Evolutionary conservation across 2,888 invertebrate genomes (phyloP).

Genomic region (Agrochola lota): DNA sequence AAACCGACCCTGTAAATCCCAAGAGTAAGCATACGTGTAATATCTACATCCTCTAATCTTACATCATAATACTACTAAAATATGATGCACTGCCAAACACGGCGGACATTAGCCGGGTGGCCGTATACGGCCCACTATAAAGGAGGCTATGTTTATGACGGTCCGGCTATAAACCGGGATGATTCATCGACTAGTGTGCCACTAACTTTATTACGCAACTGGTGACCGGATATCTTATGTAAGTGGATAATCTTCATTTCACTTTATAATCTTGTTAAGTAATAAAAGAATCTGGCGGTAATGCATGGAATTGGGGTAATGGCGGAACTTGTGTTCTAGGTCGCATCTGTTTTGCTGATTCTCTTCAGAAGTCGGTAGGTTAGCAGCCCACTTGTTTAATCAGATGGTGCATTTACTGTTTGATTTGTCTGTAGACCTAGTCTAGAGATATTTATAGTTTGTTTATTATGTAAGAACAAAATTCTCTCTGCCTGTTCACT

Average conservation of each 20-base stretch:
- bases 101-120: constrained; percentile 44
- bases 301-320: constrained; percentile 43
- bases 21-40: constrained; percentile 51
- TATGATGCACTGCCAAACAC: constrained; percentile 61
- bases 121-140: constrained; percentile 61
- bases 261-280: constrained; percentile 59
- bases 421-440: neutral
- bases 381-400: constrained; percentile 10
- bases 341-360: constrained; percentile 20
- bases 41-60: constrained; percentile 47
- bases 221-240: constrained; percentile 62
- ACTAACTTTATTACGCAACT: constrained; percentile 63
- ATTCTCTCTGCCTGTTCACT: neutral
- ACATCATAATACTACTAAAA: constrained; percentile 58
- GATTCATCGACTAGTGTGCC: constrained; percentile 64
- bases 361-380: neutral
- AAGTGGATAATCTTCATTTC: constrained; percentile 64
- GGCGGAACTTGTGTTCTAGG: constrained; percentile 15
- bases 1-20: constrained; percentile 18
- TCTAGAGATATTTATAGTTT: neutral
- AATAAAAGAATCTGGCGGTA: constrained; percentile 44
- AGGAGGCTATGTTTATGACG: constrained; percentile 63
- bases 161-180: constrained; percentile 61
- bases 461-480: neutral
- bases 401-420: neutral